Base-by-base conservation (phyloP, 2,113 vertebrate species). In the Atherinomorus stipes region DNA sequence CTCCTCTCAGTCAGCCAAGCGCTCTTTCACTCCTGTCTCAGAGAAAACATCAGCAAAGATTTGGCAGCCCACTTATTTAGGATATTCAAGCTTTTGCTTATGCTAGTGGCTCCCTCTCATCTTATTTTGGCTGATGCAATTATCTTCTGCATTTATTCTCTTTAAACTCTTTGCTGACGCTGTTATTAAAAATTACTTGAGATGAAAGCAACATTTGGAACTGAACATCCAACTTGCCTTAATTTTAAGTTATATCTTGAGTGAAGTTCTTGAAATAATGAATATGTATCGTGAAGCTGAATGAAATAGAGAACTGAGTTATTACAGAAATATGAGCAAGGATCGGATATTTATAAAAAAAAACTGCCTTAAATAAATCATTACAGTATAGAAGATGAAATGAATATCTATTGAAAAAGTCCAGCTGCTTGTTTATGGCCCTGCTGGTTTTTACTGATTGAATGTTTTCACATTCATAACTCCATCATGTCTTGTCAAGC, bases 31-130 rank as follows among this genome's bases (percentile, higher is more conserved):
- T 81, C 73, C 63, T 70, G 71, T 63, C 76, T 42, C 80, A 82
- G 72, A 87, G 74, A 82, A 88, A 91, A 72, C 74, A 85, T 83
- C 76, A 76, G 81, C 59, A 74, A 86, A 79, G 62, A 60, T 40
- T 78, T 78, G 79, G 74, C 74, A 84, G 47, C 47, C 25, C 53
- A n/a, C 65, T 86, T 86, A 58, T 76, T 90, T 68, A 64, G 76
- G 53, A 13, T 78, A 76, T 76, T 75, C 1, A 79, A 59, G 74
- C 64, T 81, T 85, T 78, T 64, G 66, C 45, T 74, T 70, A 7
- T 9, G 15, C 51, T 26, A 10, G 57, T 56, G 71, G 2, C 26
- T 67, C 42, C 19, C 21, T 72, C 53, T 73, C 28, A 54, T 79
- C 25, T 81, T 7, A 34, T 56, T 76, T 63, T 37, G 21, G 61